Percentiles rank a stretch among this genome's conserved stretches.
Evolutionary conservation across 2,113 vertebrate genomes (phyloP).

Genomic region (Crotalus viridis): DNA sequence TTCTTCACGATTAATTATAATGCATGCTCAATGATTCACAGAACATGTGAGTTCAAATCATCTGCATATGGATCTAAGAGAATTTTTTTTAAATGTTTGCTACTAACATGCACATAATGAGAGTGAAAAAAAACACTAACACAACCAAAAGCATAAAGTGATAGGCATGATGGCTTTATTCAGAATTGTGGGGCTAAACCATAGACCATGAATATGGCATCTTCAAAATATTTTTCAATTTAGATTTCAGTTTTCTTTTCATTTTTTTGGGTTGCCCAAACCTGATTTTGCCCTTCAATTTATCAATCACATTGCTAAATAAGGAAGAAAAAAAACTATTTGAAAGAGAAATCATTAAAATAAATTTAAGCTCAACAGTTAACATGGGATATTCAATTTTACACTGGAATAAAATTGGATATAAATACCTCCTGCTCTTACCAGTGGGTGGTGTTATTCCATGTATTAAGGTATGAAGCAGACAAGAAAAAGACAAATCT

Average conservation of each 20-base stretch:
- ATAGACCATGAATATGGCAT: conserved; percentile 39
- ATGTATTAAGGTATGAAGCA: conserved; percentile 86
- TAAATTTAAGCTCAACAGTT: conserved; percentile 72
- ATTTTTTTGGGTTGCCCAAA: conserved; percentile 61
- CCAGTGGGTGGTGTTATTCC: conserved; percentile 89
- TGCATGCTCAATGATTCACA: conserved; percentile 77
- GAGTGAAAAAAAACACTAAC: conserved; percentile 64
- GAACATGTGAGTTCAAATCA: conserved; percentile 71
- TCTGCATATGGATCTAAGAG: conserved; percentile 66
- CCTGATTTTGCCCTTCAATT: conserved; percentile 55
- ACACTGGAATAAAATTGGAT: conserved; percentile 78
- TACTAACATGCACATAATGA: conserved; percentile 74
- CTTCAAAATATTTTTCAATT: conserved; percentile 47
- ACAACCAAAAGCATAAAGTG: conserved; percentile 68
- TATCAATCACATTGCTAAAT: conserved; percentile 71
- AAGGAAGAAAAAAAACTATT: conserved; percentile 67
- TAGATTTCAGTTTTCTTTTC: conserved; percentile 47
- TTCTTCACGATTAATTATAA: conserved; percentile 68
- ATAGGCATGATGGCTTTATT: conserved; percentile 58
- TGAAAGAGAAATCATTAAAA: conserved; percentile 73
- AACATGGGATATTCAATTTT: conserved; percentile 75
- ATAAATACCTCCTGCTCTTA: conserved; percentile 98
- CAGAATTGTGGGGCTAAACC: conserved; percentile 61
- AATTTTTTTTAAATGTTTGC: conserved; percentile 49
- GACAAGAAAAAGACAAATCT: conserved; percentile 87